Evolutionary conservation across 2,797 vertebrate genomes (phyloP).

Genomic region (Sternotherus odoratus): DNA sequence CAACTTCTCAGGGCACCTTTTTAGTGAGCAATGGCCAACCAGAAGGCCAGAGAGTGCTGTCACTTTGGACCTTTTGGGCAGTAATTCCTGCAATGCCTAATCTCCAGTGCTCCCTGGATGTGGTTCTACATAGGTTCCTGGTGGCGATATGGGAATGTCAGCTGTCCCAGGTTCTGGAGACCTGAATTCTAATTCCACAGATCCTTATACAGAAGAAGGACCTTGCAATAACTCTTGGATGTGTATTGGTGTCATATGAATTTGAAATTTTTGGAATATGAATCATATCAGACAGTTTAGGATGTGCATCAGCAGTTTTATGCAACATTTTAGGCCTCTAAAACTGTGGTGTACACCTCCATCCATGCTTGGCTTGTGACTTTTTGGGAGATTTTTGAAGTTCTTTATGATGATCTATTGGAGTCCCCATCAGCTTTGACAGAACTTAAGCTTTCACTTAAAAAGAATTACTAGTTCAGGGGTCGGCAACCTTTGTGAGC

Average conservation of each 20-base stretch:
- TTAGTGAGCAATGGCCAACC: no score
- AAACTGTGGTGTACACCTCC: neutral
- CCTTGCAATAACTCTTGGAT: no score
- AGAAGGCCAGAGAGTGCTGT: no score
- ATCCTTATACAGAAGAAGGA: no score
- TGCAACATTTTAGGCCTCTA: neutral
- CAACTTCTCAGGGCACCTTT: neutral
- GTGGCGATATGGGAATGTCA: no score
- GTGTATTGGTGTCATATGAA: neutral
- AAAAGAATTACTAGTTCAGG: neutral
- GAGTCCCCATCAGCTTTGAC: neutral
- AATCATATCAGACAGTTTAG: neutral
- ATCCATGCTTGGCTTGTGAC: neutral
- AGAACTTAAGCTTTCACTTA: neutral
- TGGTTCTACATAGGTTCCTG: no score
- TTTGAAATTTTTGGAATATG: neutral
- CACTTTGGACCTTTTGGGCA: no score
- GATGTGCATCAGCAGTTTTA: neutral
- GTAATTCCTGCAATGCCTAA: no score
- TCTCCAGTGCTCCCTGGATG: no score
- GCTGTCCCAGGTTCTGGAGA: no score
- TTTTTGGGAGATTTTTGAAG: neutral
- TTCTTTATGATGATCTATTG: neutral
- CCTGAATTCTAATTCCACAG: no score
- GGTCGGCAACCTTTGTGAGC: no score